Base-by-base conservation (phyloP, 2,888 invertebrate species). In the Allophyes oxyacanthae region DNA sequence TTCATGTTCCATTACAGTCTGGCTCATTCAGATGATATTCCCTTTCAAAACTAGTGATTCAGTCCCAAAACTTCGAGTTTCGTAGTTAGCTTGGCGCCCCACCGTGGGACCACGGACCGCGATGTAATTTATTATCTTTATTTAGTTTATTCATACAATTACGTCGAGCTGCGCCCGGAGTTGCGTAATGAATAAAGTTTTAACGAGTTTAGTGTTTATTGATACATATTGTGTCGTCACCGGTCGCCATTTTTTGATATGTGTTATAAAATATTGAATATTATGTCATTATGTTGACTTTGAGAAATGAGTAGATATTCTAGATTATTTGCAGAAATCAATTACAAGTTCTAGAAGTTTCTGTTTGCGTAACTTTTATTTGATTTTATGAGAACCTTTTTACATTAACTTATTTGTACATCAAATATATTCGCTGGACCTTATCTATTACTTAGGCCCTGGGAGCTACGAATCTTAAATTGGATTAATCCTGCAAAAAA, bases 101-200 rank as follows among this genome's bases (percentile, higher is more conserved):
- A 58, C 1, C 52, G 53, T 45, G 59, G 62, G 72, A 52, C 70
- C 38, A 42, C 48, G 44, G 30, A 53, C 55, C 49, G 40, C 43
- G 30, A 53, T 42, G 33, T 60, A 62, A 62, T 59, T 70, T 56
- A 56, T 53, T 37, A 61, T 65, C 37, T 73, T 57, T 61, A 75
- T 63, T 63, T 63, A 75, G 59, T 60, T 60, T 65, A 59, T 62
- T 74, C 14, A 48, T 53, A 71, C 58, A 65, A 65, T 62, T 67
- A 64, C 57, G 41, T 9, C 26, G 51, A 49, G 53, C 38, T 59
- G 49, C 49, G 49, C 55, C 46, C 44, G 44, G 44, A 8, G 33
- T 32, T 57, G 68, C 50, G 44, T 72, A 75, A 72, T 75, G 58
- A 75, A 72, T 64, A 72, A 72, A 72, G 75, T 72, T 72, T 64